Evolutionary conservation across 2,797 vertebrate genomes (phyloP).

Genomic region (Enteromius afrohamiltoni): DNA sequence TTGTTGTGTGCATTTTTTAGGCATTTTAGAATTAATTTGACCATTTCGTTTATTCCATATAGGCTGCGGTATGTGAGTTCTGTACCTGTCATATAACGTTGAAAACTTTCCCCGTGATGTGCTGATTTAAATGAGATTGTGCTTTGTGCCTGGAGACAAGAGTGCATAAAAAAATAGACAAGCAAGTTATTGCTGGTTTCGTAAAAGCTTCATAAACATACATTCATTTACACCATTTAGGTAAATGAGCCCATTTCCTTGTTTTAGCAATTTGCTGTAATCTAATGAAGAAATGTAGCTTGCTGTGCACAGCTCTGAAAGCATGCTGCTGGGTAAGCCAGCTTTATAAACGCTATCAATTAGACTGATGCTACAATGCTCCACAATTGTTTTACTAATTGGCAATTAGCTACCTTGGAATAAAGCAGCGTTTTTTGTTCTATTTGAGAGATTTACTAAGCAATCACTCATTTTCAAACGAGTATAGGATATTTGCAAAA

Average conservation of each 20-base stretch:
- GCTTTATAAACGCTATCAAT: conserved; percentile 71
- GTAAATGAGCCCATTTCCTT: conserved; percentile 71
- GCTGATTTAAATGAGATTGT: conserved; percentile 66
- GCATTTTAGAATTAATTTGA: background rate
- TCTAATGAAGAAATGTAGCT: conserved; percentile 73
- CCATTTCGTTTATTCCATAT: background rate
- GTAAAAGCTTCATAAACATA: conserved; percentile 65
- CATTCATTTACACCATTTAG: conserved; percentile 70
- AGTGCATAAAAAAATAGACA: conserved; percentile 50
- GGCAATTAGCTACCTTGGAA: conserved; percentile 71
- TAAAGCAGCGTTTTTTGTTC: conserved; percentile 61
- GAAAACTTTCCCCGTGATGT: conserved; percentile 59
- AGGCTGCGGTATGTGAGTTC: conserved; percentile 50
- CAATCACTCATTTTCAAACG: conserved; percentile 59
- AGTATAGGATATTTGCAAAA: conserved; percentile 59
- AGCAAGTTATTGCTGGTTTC: conserved; percentile 56
- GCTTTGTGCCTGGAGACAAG: conserved; percentile 60
- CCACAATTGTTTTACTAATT: conserved; percentile 70
- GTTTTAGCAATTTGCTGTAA: conserved; percentile 72
- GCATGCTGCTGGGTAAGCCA: conserved; percentile 63
- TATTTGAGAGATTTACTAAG: conserved; percentile 63
- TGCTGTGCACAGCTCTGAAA: conserved; percentile 69
- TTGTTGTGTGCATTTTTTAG: background rate
- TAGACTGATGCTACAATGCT: conserved; percentile 62
- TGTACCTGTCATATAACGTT: conserved; percentile 52